Evolutionary conservation across 2,888 invertebrate species (phyloP).

Genomic region (Leucophenga maculata): DNA sequence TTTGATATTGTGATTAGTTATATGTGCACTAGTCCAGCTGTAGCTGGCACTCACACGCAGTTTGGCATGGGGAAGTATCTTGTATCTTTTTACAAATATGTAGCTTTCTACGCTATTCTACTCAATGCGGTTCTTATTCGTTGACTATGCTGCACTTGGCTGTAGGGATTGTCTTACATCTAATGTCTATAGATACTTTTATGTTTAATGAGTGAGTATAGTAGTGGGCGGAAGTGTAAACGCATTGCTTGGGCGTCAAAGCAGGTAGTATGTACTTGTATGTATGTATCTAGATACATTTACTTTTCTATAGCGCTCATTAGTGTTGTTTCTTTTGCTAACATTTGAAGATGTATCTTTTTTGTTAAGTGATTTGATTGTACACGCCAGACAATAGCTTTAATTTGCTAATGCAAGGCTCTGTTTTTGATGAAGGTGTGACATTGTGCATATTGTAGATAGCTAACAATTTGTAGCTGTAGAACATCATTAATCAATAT

Average conservation of each 20-base stretch:
- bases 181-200: too few relatives aligned
- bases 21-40: neutral
- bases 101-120: neutral
- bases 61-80: conserved; percentile 21
- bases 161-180: conserved; percentile 58
- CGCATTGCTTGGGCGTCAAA: too few relatives aligned
- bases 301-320: too few relatives aligned
- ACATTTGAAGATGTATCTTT: too few relatives aligned
- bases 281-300: neutral
- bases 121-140: conserved; percentile 16
- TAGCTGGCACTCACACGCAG: too few relatives aligned
- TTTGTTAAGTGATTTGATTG: too few relatives aligned
- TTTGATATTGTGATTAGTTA: conserved; percentile 27
- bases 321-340: too few relatives aligned
- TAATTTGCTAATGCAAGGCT: conserved; percentile 15
- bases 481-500: too few relatives aligned
- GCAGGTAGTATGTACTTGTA: neutral
- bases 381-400: neutral
- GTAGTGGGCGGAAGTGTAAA: too few relatives aligned
- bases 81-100: conserved; percentile 16
- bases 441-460: neutral
- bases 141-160: conserved; percentile 56
- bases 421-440: neutral
- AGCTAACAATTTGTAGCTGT: too few relatives aligned
- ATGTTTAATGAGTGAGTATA: too few relatives aligned